Percentiles rank a stretch among this genome's conserved stretches.
These are phyloP conservation scores for Heliconius aoede DNA, from an alignment of 2,888 invertebrate genomes.

Conservation along the genomic window DNA sequence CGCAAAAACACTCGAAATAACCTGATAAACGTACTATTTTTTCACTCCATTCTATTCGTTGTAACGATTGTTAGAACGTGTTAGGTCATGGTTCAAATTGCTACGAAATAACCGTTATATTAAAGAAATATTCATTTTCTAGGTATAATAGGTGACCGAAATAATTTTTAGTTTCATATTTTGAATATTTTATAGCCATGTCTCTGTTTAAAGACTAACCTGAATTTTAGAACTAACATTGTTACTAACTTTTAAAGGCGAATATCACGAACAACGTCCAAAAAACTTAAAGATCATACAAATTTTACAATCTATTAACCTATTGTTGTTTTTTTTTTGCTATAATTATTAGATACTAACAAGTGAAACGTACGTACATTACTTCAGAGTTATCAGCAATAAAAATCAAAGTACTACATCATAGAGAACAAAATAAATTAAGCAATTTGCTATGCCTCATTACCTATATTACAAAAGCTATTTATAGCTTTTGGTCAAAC, in stretches of 20 bases:
- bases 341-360: background rate
- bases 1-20: background rate
- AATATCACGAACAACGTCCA: no score
- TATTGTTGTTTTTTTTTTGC: background rate
- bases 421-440: constrained; percentile 11
- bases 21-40: background rate
- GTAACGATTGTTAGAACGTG: constrained; percentile 1
- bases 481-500: background rate
- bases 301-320: no score
- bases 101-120: constrained; percentile 2
- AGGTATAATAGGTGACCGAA: constrained; percentile 1
- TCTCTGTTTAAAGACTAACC: background rate
- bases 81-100: constrained; percentile 13
- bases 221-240: background rate
- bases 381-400: background rate
- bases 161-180: background rate
- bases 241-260: no score
- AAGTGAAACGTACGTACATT: background rate
- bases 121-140: background rate
- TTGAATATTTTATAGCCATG: background rate
- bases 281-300: no score
- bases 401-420: background rate
- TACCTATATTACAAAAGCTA: background rate
- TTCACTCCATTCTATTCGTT: constrained; percentile 1
- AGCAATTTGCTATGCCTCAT: background rate